Evolutionary conservation across 2,113 vertebrate species (phyloP), one percentile per base, ranked within the genome.

Genomic region (Turdus rufiventris): DNA sequence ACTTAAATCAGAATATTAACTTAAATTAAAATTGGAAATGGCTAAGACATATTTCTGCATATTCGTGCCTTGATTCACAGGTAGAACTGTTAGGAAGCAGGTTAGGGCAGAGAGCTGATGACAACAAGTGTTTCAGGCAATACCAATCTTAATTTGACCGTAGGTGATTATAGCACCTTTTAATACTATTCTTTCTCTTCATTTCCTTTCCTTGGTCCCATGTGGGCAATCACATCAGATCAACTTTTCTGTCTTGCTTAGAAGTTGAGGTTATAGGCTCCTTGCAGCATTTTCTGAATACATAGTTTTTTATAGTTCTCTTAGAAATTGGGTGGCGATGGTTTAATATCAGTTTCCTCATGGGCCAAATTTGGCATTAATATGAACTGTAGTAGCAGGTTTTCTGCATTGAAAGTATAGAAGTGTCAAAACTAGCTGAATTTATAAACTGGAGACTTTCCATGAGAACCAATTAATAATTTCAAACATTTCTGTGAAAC

Each of bases 401-500:
- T 96, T 93, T 83, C 67, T 75, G 58, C 45, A 73, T 38, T 88
- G 60, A 58, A 90, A 85, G 42, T 83, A 75, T 57, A 36, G 56
- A 86, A 47, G 45, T 75, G 25, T 85, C 73, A 72, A 82, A 95
- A 89, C 0, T 86, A 72, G 57, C 89, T 92, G 57, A 94, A 77
- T 93, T 85, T 89, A 66, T 82, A 91, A 88, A 88, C 29, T 33
- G 5, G 0, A 94, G 51, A 47, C 13, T 42, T 91, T 88, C 58
- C 66, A 31, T 47, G 13, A 92, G 56, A 96, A 88, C 58, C 70
- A 92, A 70, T 91, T 96, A 85, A 91, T 94, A 65, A 86, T 95
- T 95, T 94, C 91, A 96, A 82, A 78, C 93, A 80, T 91, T 94
- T 94, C 63, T 48, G 8, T 72, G 70, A 73, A 92, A 70, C 62